Evolutionary conservation across 35 echinoderm and acorn worm genomes (phyloP).

Genomic region (Hemicentrotus pulcherrimus): DNA sequence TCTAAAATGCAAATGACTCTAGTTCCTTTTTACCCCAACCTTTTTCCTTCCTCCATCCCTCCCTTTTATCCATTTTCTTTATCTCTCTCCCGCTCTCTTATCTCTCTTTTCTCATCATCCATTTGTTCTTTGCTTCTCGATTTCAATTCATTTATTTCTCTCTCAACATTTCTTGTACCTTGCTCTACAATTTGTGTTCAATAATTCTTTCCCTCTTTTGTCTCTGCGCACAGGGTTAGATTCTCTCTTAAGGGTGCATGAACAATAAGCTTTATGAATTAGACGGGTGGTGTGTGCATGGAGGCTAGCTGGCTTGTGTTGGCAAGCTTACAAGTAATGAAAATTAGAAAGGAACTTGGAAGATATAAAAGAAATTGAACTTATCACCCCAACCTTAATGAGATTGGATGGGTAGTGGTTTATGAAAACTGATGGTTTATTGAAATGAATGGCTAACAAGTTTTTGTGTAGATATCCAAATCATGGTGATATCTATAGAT

Average conservation of each 20-base stretch:
- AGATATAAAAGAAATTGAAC: not conserved
- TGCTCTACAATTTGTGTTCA: not conserved
- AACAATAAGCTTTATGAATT: not conserved
- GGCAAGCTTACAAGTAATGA: not conserved
- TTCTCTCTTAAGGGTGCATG: not conserved
- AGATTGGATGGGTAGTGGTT: not conserved
- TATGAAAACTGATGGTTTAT: not conserved
- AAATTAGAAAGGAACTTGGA: not conserved
- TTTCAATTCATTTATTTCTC: conserved; percentile 30
- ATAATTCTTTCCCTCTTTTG: conserved; percentile 5
- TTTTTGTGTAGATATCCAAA: not conserved
- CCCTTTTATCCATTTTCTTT: not conserved
- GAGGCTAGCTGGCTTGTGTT: not conserved
- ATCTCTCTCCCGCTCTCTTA: not conserved
- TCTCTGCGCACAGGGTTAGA: not conserved
- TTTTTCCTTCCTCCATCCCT: conserved; percentile 14
- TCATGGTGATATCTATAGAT: not conserved
- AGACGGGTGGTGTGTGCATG: not conserved
- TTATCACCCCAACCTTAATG: not conserved
- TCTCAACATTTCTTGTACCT: conserved; percentile 1
- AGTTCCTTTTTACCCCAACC: conserved; percentile 8
- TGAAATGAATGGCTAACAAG: not conserved
- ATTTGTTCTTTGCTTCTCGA: conserved; percentile 27
- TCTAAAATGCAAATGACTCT: conserved; percentile 45
- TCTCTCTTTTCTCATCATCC: not conserved